phyloP scores from a whole-genome alignment of 1,140 invertebrate species.

The Sitobion miscanthi region DNA sequence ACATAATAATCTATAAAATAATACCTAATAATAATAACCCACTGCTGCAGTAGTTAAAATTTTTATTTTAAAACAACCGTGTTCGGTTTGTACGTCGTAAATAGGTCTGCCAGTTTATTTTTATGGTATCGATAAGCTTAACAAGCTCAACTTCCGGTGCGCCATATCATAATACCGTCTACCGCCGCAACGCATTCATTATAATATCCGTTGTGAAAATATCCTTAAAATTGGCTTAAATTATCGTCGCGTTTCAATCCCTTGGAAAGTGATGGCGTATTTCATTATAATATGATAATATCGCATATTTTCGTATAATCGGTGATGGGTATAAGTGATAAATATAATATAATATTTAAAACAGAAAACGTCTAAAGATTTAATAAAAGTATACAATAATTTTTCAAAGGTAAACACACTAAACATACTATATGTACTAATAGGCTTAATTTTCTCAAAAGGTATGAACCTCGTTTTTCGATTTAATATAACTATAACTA shows the following conservation, averaged over 20 bases:
- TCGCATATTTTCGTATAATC: background rate
- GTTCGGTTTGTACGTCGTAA: background rate
- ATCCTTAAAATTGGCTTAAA: background rate
- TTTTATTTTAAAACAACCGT: background rate
- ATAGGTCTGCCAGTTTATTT: constrained; percentile 9
- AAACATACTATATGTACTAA: background rate
- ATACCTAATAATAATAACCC: background rate
- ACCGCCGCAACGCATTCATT: background rate
- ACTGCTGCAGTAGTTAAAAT: background rate
- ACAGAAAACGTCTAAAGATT: background rate
- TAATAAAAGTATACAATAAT: background rate
- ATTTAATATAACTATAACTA: too few species aligned
- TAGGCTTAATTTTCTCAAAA: background rate
- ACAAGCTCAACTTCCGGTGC: background rate
- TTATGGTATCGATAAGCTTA: background rate
- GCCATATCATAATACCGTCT: background rate
- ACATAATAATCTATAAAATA: background rate
- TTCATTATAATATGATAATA: background rate
- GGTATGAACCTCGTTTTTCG: too few species aligned
- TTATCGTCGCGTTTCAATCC: background rate
- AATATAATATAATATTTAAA: background rate
- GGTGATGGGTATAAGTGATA: background rate
- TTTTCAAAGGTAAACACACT: background rate
- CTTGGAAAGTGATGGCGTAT: background rate
- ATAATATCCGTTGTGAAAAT: background rate